These are phyloP conservation scores for Catharus bicknelli DNA, from an alignment of 2,113 vertebrate genomes.

Conservation along the genomic window DNA sequence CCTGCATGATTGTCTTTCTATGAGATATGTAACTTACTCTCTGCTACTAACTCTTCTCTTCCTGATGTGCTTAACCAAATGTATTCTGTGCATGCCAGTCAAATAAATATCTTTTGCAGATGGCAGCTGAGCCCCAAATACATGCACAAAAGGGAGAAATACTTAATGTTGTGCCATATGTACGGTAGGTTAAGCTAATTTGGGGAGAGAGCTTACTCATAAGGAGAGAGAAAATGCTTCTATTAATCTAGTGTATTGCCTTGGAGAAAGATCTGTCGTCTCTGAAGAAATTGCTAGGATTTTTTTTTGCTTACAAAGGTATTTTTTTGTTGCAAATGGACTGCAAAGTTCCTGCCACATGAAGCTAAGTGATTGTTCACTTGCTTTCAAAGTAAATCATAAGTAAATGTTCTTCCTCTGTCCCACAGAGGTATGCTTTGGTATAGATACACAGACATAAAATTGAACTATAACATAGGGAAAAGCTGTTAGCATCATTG, in stretches of 20 bases:
- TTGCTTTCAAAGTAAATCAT: neutral
- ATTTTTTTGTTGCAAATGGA: neutral
- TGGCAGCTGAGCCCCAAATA: neutral
- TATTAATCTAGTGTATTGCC: neutral
- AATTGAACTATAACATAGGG: neutral
- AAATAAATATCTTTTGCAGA: neutral
- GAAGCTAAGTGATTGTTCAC: neutral
- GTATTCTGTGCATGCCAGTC: neutral
- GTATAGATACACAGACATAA: neutral
- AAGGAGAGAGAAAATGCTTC: neutral
- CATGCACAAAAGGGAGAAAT: accelerated
- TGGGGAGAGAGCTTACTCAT: neutral
- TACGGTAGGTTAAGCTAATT: neutral
- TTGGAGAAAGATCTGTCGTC: neutral
- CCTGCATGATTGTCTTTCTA: neutral
- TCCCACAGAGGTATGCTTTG: neutral
- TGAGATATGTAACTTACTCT: neutral
- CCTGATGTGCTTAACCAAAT: neutral
- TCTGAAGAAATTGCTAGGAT: neutral
- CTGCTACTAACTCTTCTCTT: neutral
- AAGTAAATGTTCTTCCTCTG: neutral
- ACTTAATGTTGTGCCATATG: neutral
- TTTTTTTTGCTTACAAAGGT: neutral
- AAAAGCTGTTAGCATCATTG: neutral
- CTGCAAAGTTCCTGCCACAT: neutral